phyloP scores from a whole-genome alignment of 2,113 vertebrate species.

The Anthoscopus minutus region DNA sequence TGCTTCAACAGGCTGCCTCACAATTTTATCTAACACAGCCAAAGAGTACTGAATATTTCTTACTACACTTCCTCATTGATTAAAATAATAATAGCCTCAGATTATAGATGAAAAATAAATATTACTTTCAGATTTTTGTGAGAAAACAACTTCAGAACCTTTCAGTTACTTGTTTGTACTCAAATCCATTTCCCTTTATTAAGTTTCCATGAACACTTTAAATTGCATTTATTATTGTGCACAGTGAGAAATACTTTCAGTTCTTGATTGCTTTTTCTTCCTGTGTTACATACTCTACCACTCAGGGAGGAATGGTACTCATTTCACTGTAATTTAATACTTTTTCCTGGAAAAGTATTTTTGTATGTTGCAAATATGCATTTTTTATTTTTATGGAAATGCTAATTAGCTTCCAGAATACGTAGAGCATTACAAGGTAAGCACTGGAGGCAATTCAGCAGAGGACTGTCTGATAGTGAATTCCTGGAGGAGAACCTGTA shows the following conservation, averaged over 20 bases:
- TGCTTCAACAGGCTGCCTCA: background rate
- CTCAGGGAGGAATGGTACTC: background rate
- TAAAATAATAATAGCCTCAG: background rate
- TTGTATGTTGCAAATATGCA: rapidly evolving
- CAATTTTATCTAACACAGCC: background rate
- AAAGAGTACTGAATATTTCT: background rate
- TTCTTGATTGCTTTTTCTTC: background rate
- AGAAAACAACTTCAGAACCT: background rate
- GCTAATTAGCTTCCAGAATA: background rate
- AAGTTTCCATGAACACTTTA: background rate
- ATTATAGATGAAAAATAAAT: background rate
- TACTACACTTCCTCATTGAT: background rate
- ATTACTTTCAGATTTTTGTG: background rate
- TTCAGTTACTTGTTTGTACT: background rate
- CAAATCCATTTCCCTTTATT: background rate
- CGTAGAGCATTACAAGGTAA: background rate
- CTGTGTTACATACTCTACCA: background rate
- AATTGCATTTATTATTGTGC: background rate
- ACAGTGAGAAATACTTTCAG: background rate
- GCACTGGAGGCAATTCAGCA: background rate
- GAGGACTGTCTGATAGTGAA: background rate
- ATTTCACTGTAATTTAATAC: background rate
- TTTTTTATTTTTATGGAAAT: background rate
- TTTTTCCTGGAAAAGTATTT: background rate
- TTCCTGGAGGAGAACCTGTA: background rate